Conservation (phyloP, 1,140 invertebrate species). For the Drosophila punjabiensis region DNA sequence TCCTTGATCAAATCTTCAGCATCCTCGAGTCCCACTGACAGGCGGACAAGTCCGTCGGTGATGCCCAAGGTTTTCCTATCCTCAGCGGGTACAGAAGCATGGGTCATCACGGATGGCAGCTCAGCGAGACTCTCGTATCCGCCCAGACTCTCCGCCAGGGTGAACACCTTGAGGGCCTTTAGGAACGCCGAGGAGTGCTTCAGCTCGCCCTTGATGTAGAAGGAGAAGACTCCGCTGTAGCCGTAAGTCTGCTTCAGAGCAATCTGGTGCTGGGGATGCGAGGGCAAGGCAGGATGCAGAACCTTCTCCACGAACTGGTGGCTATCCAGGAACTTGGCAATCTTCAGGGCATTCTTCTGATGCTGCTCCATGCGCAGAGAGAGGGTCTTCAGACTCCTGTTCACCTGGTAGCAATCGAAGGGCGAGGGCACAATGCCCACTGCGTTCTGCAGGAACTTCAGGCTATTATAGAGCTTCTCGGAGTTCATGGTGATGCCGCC, state of each 20-base stretch:
- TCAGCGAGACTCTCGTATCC: slow-evolving; percentile 97
- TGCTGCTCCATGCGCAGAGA: slow-evolving; percentile 96
- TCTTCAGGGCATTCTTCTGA: slow-evolving; percentile 90
- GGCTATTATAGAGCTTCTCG: slow-evolving; percentile 89
- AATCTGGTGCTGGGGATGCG: slow-evolving; percentile 96
- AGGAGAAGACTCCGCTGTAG: slow-evolving; percentile 96
- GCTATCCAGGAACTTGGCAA: slow-evolving; percentile 93
- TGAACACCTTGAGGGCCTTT: slow-evolving; percentile 92
- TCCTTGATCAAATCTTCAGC: slow-evolving; percentile 95
- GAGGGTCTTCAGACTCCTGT: slow-evolving; percentile 97
- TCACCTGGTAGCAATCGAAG: slow-evolving; percentile 98
- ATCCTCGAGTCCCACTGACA: slow-evolving; percentile 97
- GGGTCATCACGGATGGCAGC: slow-evolving; percentile 93
- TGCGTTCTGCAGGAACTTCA: slow-evolving; percentile 96
- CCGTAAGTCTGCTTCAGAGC: slow-evolving; percentile 94
- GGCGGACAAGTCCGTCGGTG: slow-evolving; percentile 93
- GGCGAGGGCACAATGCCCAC: slow-evolving; percentile 97
- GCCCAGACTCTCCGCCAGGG: slow-evolving; percentile 97
- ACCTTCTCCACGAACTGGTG: slow-evolving; percentile 93
- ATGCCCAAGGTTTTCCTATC: slow-evolving; percentile 92
- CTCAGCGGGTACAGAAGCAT: slow-evolving; percentile 91
- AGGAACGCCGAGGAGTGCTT: slow-evolving; percentile 92
- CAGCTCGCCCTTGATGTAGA: slow-evolving; percentile 94
- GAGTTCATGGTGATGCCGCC: slow-evolving; percentile 93
- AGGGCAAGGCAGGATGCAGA: slow-evolving; percentile 94